Evolutionary conservation across 2,888 invertebrate genomes (phyloP).

Genomic region (Hoplodrina blanda): DNA sequence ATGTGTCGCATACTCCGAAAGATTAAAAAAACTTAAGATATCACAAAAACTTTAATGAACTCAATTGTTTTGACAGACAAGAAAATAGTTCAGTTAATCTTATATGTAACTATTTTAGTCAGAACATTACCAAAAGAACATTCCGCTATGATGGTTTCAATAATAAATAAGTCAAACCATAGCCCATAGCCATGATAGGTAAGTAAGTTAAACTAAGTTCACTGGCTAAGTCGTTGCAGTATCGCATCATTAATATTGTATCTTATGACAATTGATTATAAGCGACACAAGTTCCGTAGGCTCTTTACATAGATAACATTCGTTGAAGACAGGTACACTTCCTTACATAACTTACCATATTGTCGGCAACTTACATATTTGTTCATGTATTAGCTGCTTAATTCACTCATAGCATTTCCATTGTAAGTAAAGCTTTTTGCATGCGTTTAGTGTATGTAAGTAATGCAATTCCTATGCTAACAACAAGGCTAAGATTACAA

Average conservation of each 20-base stretch:
- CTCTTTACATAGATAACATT: slow-evolving; percentile 56
- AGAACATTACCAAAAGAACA: background rate
- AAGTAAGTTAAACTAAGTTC: background rate
- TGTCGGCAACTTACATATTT: slow-evolving; percentile 61
- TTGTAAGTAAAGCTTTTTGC: slow-evolving; percentile 58
- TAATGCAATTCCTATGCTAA: slow-evolving; percentile 28
- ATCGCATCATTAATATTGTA: slow-evolving; percentile 16
- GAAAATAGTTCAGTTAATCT: background rate
- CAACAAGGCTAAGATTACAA: background rate
- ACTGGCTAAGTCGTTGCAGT: slow-evolving; percentile 16
- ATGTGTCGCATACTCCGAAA: background rate
- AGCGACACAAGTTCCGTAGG: slow-evolving; percentile 42
- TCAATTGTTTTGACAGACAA: background rate
- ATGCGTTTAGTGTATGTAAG: slow-evolving; percentile 49
- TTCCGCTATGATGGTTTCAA: background rate
- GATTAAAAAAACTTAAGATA: background rate
- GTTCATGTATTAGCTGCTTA: slow-evolving; percentile 48
- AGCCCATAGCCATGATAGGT: too few relatives aligned
- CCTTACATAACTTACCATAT: slow-evolving; percentile 72
- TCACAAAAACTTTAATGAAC: background rate
- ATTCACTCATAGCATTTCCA: slow-evolving; percentile 47
- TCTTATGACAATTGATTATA: slow-evolving; percentile 13
- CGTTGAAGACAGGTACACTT: slow-evolving; percentile 41
- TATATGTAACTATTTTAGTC: background rate
- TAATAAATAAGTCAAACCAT: slow-evolving; percentile 3